Evolutionary conservation across 2,888 invertebrate genomes (phyloP), one percentile per base, ranked within the genome.

Genomic region (Oeneis ivallda): DNA sequence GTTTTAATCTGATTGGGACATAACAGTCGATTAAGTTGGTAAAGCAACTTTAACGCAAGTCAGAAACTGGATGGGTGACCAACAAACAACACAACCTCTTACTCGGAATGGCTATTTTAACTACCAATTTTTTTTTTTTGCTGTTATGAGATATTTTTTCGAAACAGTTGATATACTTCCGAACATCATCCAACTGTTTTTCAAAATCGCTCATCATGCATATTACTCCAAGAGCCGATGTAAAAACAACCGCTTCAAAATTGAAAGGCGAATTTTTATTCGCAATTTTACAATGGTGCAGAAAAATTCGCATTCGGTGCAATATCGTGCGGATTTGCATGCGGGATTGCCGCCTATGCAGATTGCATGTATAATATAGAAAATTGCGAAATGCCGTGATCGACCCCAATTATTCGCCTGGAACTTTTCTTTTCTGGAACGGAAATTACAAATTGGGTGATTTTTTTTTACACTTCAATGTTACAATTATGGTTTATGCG

Each of bases 301-400:
- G 63, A 59, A 66, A 63, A 63, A 66, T 50, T 53, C 49, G 65
- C 56, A 49, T 49, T 57, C 50, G 49, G 52, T 13, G 49, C 54
- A 26, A 54, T 64, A 64, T 47, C 17, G 62, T 57, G 49, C 11
- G 50, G 62, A 62, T 69, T 69, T 54, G 66, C 59, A 64, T 64
- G 62, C 54, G 50, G 45, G 52, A 69, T 62, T 62, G 64, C 66
- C 54, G 62, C 66, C 66, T 62, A 74, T 75, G 74, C 74, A 72
- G 70, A 69, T 71, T 75, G 47, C 15, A 68, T 69, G 72, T 19
- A 68, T 37, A 37, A 37, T 69, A 72, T 72, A 72, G 74, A 74
- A 75, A 76, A 75, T 75, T 78, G 72, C 72, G 60, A 69, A 73
- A 76, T 75, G 72, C 66, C 76, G 75, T 77, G 78, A 73, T 76